Evolutionary conservation across 2,113 vertebrate species (phyloP).

Genomic region (Bubo blakistoni): DNA sequence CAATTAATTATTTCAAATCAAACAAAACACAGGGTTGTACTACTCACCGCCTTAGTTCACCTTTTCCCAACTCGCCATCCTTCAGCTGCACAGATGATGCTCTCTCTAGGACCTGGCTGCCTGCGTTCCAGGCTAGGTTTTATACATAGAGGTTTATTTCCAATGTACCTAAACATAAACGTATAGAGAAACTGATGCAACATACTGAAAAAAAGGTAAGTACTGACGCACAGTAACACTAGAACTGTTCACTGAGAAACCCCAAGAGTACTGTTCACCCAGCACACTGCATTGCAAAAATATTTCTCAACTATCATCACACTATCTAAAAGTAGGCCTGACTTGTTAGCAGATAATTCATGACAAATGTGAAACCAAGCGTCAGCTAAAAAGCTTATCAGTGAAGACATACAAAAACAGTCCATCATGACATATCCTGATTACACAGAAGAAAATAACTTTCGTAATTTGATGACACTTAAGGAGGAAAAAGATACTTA

Average conservation of each 20-base stretch:
- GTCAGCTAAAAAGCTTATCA: background rate
- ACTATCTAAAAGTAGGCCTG: background rate
- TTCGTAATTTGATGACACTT: background rate
- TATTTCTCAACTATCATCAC: background rate
- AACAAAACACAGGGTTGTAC: background rate
- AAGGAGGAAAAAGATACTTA: background rate
- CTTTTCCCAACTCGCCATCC: background rate
- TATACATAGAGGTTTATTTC: background rate
- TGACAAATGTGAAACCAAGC: background rate
- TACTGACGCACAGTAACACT: background rate
- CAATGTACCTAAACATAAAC: background rate
- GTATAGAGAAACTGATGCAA: background rate
- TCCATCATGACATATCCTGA: fast-evolving
- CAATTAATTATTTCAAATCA: conserved; percentile 7
- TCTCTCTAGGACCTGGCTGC: background rate
- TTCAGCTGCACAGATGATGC: background rate
- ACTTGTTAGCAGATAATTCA: background rate
- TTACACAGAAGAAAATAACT: background rate
- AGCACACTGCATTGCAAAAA: background rate
- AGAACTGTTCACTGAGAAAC: background rate
- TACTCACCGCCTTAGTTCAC: background rate
- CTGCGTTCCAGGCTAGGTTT: background rate
- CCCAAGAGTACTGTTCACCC: background rate
- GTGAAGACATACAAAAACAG: background rate
- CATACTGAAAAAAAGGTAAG: background rate